Evolutionary conservation across 2,888 invertebrate genomes (phyloP).

Genomic region (Galerucella pusilla): DNA sequence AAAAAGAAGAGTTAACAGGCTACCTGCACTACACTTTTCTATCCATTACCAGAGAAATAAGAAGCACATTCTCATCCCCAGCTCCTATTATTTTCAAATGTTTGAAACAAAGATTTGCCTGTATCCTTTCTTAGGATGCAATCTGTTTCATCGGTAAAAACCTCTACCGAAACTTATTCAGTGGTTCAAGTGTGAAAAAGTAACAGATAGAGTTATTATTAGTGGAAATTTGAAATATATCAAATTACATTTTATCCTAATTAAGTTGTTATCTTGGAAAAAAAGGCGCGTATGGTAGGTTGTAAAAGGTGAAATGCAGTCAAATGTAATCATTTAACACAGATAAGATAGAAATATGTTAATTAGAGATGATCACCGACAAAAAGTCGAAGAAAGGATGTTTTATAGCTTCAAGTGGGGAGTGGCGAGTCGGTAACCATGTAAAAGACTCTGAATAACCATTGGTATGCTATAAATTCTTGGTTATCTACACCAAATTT

Average conservation of each 20-base stretch:
- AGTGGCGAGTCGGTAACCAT: constrained; percentile 11
- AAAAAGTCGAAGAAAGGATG: constrained; percentile 7
- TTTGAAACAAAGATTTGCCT: too few species aligned
- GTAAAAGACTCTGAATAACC: constrained; percentile 4
- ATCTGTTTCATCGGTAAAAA: too few species aligned
- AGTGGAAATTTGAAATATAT: background rate
- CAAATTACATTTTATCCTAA: background rate
- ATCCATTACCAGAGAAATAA: too few species aligned
- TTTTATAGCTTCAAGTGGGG: constrained; percentile 5
- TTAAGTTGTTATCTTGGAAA: background rate
- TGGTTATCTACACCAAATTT: constrained; percentile 9
- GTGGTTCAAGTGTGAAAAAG: too few species aligned
- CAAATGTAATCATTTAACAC: constrained; percentile 5
- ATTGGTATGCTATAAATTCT: constrained; percentile 13
- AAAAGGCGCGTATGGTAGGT: background rate
- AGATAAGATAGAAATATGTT: constrained; percentile 14
- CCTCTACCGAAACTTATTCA: too few species aligned
- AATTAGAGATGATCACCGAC: constrained; percentile 14
- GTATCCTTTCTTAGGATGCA: too few species aligned
- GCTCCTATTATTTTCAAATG: too few species aligned
- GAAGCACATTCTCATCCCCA: too few species aligned
- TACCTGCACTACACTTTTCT: too few species aligned
- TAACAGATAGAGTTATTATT: background rate
- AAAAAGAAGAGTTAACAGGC: too few species aligned
- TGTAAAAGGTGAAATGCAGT: constrained; percentile 1